Evolutionary conservation across 2,113 vertebrate genomes (phyloP), one percentile per base, ranked within the genome.

Genomic region (Scortum barcoo): DNA sequence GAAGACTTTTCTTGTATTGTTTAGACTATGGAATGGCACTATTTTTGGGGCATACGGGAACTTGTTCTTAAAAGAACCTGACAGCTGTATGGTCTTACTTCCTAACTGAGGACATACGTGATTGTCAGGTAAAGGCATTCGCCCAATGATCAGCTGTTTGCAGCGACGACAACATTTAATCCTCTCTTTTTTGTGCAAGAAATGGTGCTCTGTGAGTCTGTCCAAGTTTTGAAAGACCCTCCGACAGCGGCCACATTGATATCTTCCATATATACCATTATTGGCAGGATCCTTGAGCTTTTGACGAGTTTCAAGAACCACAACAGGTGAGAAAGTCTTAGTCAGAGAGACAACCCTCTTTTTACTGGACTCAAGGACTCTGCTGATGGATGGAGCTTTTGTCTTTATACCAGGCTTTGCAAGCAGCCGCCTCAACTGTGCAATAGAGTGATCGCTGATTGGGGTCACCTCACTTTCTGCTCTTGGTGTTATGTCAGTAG

Each of bases 221-320:
- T 95, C 93, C 50, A 93, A 10, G 33, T 93, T 86, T 22, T 91
- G 87, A 89, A 95, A 96, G 40, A 94, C 85, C 67, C 87, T 90
- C 16, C 94, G 93, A 81, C 95, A 96, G 57, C 92, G 89, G 14
- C 94, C 93, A 54, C 95, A 96, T 72, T 95, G 94, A 81, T 94
- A 94, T 72, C 44, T 82, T 28, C 94, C 94, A 26, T 87, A 91
- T 28, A 76, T 30, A 1, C 84, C 88, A n/a, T 90, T 91, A 19
- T 61, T 78, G 36, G 60, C 36, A 24, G 89, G 58, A 83, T 92
- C 91, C 78, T 90, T 58, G 13, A 96, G 92, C 81, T 93, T 95
- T 54, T 95, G 95, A 44, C 94, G 94, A 0, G 95, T 95, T 86
- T 95, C 95, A 16, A 96, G 94, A 56, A 93, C 89, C 36, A 96